Conservation (phyloP, 2,113 vertebrate genomes). For the Phodopus roborovskii region DNA sequence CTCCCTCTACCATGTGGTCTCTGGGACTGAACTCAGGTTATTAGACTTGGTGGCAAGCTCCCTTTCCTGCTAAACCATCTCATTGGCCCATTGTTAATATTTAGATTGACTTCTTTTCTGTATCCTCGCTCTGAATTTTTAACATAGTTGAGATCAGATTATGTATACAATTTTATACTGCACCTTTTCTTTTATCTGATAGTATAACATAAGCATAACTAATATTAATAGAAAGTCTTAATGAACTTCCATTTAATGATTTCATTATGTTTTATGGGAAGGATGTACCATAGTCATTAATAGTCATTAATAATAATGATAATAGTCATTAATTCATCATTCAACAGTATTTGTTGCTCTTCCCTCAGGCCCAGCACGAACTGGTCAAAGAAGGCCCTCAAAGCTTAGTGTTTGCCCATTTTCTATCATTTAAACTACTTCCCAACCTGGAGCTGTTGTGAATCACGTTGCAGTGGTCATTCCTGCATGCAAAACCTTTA, state of each 20-base stretch:
- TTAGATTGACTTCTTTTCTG: constrained; percentile 20
- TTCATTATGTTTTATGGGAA: constrained; percentile 25
- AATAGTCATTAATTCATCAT: not conserved
- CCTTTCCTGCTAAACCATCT: not conserved
- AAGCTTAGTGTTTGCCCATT: not conserved
- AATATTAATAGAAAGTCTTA: constrained; percentile 47
- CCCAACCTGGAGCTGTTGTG: not conserved
- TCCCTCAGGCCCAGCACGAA: not conserved
- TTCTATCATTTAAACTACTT: constrained; percentile 28
- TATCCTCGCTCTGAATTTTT: constrained; percentile 56
- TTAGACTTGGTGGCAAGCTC: not conserved
- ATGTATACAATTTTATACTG: constrained; percentile 37
- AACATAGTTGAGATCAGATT: constrained; percentile 32
- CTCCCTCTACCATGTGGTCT: not conserved
- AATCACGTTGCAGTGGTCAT: not conserved
- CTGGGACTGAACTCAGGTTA: not conserved
- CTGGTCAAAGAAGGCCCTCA: constrained; percentile 3
- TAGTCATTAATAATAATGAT: too few relatives aligned
- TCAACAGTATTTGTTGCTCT: constrained; percentile 13
- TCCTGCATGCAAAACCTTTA: not conserved
- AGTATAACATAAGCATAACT: not conserved
- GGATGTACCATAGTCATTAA: not conserved
- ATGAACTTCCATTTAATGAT: constrained; percentile 34
- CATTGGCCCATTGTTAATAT: not conserved
- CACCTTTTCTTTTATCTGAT: constrained; percentile 46